Percentiles rank a stretch among this genome's conserved stretches.
These are phyloP conservation scores for Phrynocephalus forsythii DNA, from an alignment of 2,797 vertebrate genomes.

Conservation along the genomic window DNA sequence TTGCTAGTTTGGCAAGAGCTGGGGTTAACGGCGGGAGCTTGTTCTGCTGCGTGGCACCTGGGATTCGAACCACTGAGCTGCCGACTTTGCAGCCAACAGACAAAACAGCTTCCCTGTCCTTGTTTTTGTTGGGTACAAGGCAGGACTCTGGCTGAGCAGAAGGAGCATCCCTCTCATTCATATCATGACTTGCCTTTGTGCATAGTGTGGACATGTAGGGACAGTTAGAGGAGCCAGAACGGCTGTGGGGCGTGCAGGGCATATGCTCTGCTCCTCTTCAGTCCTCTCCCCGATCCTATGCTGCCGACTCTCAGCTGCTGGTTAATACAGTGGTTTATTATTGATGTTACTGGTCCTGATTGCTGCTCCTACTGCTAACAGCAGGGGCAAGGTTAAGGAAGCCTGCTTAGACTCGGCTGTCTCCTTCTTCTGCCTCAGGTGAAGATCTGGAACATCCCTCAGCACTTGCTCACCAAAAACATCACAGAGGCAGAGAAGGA, in stretches of 20 bases:
- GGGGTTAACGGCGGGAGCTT: too few species aligned
- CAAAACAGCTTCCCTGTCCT: neutral
- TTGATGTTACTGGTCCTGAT: neutral
- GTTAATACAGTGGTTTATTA: neutral
- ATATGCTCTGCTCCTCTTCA: neutral
- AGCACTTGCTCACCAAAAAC: conserved; percentile 82
- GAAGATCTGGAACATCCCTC: conserved; percentile 93
- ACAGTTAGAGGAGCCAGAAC: neutral
- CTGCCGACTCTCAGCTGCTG: neutral
- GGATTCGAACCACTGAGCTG: too few species aligned
- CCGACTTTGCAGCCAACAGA: too few species aligned
- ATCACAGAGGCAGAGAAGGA: conserved; percentile 86
- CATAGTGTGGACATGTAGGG: neutral
- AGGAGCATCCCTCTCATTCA: neutral
- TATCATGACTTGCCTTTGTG: neutral
- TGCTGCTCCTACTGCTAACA: neutral
- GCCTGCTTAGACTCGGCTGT: conserved; percentile 3
- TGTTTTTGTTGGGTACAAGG: neutral
- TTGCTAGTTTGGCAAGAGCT: too few species aligned
- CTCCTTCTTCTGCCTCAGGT: conserved; percentile 76
- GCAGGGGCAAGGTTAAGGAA: neutral
- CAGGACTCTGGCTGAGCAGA: neutral
- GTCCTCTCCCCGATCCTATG: neutral
- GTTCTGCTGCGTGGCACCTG: too few species aligned
- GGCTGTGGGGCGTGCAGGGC: neutral